phyloP scores from a whole-genome alignment of 2,888 invertebrate genomes.

The Drosophila anomalata region DNA sequence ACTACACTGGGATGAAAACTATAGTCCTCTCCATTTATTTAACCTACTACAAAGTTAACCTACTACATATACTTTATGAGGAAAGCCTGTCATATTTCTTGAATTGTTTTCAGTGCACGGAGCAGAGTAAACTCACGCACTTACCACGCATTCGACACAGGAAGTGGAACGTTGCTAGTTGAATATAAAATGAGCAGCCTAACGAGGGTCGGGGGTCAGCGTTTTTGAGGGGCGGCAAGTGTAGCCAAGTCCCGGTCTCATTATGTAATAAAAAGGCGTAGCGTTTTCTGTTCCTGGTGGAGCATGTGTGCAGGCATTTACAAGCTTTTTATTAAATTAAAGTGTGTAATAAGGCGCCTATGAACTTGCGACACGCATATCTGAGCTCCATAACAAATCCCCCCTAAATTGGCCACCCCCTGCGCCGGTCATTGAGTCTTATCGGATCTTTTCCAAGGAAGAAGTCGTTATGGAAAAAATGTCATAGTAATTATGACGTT shows the following conservation, averaged over 20 bases:
- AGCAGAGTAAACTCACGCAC: constrained; percentile 54
- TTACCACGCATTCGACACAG: constrained; percentile 57
- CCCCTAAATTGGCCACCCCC: constrained; percentile 24
- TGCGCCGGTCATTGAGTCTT: constrained; percentile 7
- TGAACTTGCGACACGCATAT: constrained; percentile 63
- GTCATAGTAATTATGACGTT: constrained; percentile 74
- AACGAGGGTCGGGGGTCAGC: constrained; percentile 7
- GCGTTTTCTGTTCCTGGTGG: constrained; percentile 38
- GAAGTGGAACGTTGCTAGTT: constrained; percentile 58
- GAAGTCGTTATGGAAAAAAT: constrained; percentile 54
- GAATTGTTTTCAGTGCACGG: constrained; percentile 8
- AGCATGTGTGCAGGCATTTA: constrained; percentile 69
- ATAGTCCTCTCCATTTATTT: not conserved
- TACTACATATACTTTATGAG: too few species aligned
- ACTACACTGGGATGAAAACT: not conserved
- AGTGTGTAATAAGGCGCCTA: constrained; percentile 73
- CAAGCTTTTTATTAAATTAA: constrained; percentile 76
- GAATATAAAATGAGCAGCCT: constrained; percentile 68
- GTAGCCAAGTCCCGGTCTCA: constrained; percentile 53
- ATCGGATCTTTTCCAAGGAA: constrained; percentile 33
- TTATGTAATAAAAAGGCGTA: constrained; percentile 76
- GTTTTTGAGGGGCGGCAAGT: constrained; percentile 35
- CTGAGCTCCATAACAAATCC: not conserved
- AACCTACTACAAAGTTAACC: too few species aligned
- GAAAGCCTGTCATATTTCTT: not conserved